A percentile compares a stretch with the other conserved stretches of the same genome.
Conservation (phyloP, 2,888 invertebrate species). For the Leptinotarsa haldemani region DNA sequence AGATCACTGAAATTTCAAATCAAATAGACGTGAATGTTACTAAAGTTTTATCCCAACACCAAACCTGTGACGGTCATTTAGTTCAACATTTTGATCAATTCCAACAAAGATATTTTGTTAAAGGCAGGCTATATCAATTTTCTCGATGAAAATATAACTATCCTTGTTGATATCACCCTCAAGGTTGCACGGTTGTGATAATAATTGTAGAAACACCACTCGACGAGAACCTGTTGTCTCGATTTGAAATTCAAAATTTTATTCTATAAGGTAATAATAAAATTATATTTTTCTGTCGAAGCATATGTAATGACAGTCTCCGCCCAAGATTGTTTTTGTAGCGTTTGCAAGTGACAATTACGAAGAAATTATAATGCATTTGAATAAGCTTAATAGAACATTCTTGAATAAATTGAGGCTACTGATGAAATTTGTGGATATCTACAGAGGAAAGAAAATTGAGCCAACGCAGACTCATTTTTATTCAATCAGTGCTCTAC, state of each 20-base stretch:
- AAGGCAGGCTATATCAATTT: neutral
- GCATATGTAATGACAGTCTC: neutral
- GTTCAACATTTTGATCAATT: neutral
- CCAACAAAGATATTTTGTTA: neutral
- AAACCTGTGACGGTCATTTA: too few species aligned
- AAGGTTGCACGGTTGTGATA: neutral
- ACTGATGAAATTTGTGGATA: neutral
- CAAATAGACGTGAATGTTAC: too few species aligned
- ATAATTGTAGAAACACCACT: neutral
- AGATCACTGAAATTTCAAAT: too few species aligned
- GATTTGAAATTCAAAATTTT: slow-evolving; percentile 19
- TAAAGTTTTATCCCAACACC: too few species aligned
- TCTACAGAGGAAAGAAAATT: too few species aligned
- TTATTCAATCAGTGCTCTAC: too few species aligned
- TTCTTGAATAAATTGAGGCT: neutral
- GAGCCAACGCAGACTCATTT: too few species aligned
- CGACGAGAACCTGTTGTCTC: slow-evolving; percentile 15
- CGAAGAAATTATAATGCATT: neutral
- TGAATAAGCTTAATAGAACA: neutral
- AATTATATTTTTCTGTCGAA: neutral
- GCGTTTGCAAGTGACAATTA: neutral
- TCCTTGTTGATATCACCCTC: neutral
- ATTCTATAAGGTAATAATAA: neutral
- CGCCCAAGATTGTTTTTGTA: neutral
- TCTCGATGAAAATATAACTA: slow-evolving; percentile 10